Base-by-base conservation (phyloP, 2,797 vertebrate species). In the Poeciliopsis gracilis region DNA sequence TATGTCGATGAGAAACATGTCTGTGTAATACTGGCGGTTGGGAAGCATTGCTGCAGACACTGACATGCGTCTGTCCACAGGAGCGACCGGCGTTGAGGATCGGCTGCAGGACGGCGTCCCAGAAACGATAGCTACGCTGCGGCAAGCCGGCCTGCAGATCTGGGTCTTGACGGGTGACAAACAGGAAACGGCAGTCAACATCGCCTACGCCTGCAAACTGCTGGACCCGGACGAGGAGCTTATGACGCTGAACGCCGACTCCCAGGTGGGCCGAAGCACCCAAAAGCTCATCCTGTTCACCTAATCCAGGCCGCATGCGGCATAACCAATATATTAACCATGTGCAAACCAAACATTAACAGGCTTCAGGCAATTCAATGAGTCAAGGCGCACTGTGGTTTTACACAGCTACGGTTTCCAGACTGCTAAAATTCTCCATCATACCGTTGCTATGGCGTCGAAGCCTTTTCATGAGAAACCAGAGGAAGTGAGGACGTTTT, bases 131-230 rank as follows among this genome's bases (percentile, higher is more conserved):
- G 95, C 96, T 1, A 96, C 95, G 2, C 89, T 99, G 78, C 95
- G 97, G 59, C 96, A 96, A 82, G 98, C 98, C 0, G 98, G 98
- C 47, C 92, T 99, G 77, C 97, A 98, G 93, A 97, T 99, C 75
- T 99, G 98, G 98, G 98, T 99, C 84, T 96, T 99, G 89, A 99
- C 98, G 0, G 98, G 98, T 1, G 98, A 99, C 95, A 99, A 99
- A 86, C 98, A 99, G 89, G 98, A 99, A 93, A 99, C 98, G 0
- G 98, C 98, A 5, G 89, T 99, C 79, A 99, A 99, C 86, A 98
- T 99, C 8, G 98, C 98, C 0, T 97, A 97, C 2, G 97, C 98
- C 80, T 99, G 98, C 96, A 98, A 97, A 81, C 96, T 99, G 75
- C 95, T 99, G 78, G 97, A 98, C 84, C 98, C 97, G 0, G 97